These are phyloP conservation scores for Oreonectes daqikongensis DNA, from an alignment of 2,797 vertebrate species.

Conservation along the genomic window DNA sequence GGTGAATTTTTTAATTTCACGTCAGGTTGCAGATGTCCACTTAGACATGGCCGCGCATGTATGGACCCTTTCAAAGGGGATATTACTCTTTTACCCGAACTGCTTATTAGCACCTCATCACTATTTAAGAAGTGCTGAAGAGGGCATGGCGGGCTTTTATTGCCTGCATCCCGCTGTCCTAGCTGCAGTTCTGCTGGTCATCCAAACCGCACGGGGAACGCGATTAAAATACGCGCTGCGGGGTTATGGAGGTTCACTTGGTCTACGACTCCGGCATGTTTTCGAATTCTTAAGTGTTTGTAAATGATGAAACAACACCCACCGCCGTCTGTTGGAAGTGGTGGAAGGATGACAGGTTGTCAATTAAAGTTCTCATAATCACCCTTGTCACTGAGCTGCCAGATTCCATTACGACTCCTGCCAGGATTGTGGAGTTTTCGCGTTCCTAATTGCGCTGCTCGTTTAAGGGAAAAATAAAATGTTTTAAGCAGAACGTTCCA, in stretches of 20 bases:
- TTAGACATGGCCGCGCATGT: slow-evolving; percentile 34
- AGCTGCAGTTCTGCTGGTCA: slow-evolving; percentile 31
- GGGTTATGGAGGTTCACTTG: slow-evolving; percentile 50
- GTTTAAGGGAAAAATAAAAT: slow-evolving; percentile 44
- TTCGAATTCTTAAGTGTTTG: slow-evolving; percentile 67
- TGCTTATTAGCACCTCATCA: slow-evolving; percentile 43
- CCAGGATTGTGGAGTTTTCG: slow-evolving; percentile 56
- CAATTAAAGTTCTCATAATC: slow-evolving; percentile 76
- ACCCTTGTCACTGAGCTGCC: slow-evolving; percentile 70
- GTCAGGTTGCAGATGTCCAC: slow-evolving; percentile 37
- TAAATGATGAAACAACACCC: slow-evolving; percentile 35
- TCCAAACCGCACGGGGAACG: slow-evolving; percentile 1
- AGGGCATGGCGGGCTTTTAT: slow-evolving; percentile 41
- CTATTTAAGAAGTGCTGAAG: slow-evolving; percentile 47
- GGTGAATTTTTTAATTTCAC: slow-evolving; percentile 53
- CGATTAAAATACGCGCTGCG: slow-evolving; percentile 31
- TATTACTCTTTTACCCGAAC: slow-evolving; percentile 27
- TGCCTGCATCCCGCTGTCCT: slow-evolving; percentile 23
- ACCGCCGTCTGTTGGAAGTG: slow-evolving; percentile 57
- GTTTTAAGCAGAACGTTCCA: slow-evolving; percentile 23
- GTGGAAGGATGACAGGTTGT: slow-evolving; percentile 73
- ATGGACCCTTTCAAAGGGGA: slow-evolving; percentile 27
- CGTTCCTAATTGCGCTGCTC: slow-evolving; percentile 67
- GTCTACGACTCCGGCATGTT: slow-evolving; percentile 43
- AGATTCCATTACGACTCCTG: slow-evolving; percentile 73